Evolutionary conservation across 2,888 invertebrate species (phyloP), one percentile per base, ranked within the genome.

Genomic region (Scaptomyza reducta): DNA sequence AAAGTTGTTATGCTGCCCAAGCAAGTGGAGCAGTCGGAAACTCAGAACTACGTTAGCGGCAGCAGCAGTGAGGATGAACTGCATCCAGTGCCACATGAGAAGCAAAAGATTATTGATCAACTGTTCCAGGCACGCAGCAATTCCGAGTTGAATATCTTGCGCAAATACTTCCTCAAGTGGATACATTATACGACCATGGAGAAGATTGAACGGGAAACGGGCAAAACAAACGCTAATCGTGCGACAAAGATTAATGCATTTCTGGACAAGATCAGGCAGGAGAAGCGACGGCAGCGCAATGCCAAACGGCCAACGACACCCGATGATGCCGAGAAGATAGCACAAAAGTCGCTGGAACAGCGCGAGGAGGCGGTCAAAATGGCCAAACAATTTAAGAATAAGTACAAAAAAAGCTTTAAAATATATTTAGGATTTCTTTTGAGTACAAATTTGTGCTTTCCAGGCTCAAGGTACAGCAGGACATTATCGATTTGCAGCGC

Each of bases 401-500:
- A 92, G 92, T 92, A 81, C 70, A 85, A 70, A 5, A 42, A 18
- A 42, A 11, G 1, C 10, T 10, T 38, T 9, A 38, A 38, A 38
- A 38, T 38, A 9, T 9, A 16, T 16, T 13, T 13, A 4, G 1
- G 9, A 9, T 3, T 16, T 38, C 9, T 38, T 7, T 2, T 2
- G 3, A 38, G 14, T 10, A 16, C 1, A 7, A 11, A 50, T 14
- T 22, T 10, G n/a, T 44, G 0, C 11, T 16, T n/a, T 44, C 7
- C 72, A 94, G 95, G 78, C 94, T 94, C 67, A 94, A 94, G 90
- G 93, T 95, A 10, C 96, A 96, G 88, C 95, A 94, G 87, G 94
- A 94, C 74, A 95, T 96, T 44, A 96, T 96, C 63, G 94, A 95
- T 29, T 90, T 94, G 29, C 96, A 96, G 89, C 95, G 94, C 88